Base-by-base conservation (phyloP, 2,888 invertebrate genomes). In the Pristionchus fissidentatus region DNA sequence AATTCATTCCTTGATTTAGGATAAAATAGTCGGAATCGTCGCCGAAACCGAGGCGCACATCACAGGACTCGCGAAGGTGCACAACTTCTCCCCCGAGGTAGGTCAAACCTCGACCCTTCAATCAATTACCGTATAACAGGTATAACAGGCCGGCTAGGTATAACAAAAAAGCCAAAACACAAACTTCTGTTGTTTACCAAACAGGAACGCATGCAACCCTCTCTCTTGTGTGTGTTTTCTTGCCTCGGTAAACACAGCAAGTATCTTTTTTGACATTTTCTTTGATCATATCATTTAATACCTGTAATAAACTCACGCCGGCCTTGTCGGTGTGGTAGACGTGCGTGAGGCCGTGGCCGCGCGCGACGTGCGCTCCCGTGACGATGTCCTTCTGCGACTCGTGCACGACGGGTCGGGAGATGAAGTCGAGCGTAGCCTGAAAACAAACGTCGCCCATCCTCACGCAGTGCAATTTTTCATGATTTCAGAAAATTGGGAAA, bases 301-400 rank as follows among this genome's bases (percentile, higher is more conserved):
- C n/a, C n/a, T n/a, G n/a, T n/a, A n/a, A n/a, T n/a, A n/a, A n/a
- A 3, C 80, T 41, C 26, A 80, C 80, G 29, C 80, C 80, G 0
- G 57, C 32, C 60, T 35, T 38, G 43, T 80, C 80, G 19, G 80
- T 60, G 60, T 60, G 60, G 82, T 66, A 82, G 1, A 70, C 32
- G 70, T 82, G 82, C 38, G 82, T 82, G 82, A 82, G 70, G 13
- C 87, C 87, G 78, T 86, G 83, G 8, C 87, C 87, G 19, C 87
- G 83, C 19, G 80, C 73, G n/a, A 87, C 78, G 13, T 77, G 32
- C 0, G 86, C 87, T n/a, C 85, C 87, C 1, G 87, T 87, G 15
- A 87, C 85, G 52, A 87, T 84, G 84, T 87, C 87, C 46, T 49
- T 32, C 77, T 84, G 43, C 19, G 46, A 38, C 43, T 83, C 83